Base-by-base conservation (phyloP, 2,113 vertebrate genomes). In the Tetrao urogallus region DNA sequence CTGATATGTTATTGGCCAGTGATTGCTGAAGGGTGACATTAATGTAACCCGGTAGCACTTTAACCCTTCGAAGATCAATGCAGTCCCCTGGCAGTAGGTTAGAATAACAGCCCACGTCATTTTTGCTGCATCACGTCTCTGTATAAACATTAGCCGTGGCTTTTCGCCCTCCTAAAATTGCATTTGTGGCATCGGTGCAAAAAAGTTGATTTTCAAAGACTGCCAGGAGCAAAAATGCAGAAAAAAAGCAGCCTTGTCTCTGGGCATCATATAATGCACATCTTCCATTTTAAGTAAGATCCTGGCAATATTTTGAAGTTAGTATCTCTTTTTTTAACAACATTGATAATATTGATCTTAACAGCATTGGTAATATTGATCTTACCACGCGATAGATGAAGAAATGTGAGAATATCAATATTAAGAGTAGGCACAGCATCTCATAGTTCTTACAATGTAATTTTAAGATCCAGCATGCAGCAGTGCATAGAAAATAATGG, bases 51-150 rank as follows among this genome's bases (percentile, higher is more conserved):
- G 20, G 27, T 67, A 94, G 81, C 81, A 91, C 80, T 96, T 97
- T 97, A 97, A 97, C 92, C 92, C 96, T 97, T 97, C 15, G 32
- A 89, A 66, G 69, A 97, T 94, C 91, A 94, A 95, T 89, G 82
- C 42, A 63, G 66, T 81, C 92, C 78, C 43, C 85, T 82, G 72
- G 71, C 54, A 90, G 65, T 76, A 92, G 3, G 54, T 88, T 56
- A 80, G 64, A 94, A 93, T 71, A 91, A 82, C 70, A 93, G 79
- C 11, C 65, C n/a, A 5, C 52, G 18, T 52, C 2, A 47, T 65
- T 91, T 86, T 72, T 81, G 43, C 65, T 88, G 30, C 57, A 42
- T 72, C 83, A 72, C n/a, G 65, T 30, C 66, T 95, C 88, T 36
- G 28, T 83, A 64, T 45, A 88, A 95, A 90, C 81, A 84, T 66